Percentiles rank a stretch among this genome's conserved stretches.
Conservation (phyloP, 1,140 invertebrate species). For the Thaumatotibia leucotreta region DNA sequence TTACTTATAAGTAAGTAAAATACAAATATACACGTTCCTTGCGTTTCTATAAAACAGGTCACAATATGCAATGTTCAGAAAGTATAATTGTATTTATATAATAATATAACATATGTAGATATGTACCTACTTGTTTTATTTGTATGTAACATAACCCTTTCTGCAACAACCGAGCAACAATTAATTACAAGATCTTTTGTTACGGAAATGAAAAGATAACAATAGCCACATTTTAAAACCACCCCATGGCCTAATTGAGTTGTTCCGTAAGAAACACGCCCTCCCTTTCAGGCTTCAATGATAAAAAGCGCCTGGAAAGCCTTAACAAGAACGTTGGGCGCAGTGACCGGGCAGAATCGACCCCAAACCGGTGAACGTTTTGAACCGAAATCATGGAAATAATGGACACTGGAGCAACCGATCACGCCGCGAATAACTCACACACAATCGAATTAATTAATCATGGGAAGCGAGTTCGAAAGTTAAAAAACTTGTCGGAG, state of each 20-base stretch:
- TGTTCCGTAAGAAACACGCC: constrained; percentile 33
- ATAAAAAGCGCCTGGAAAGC: constrained; percentile 40
- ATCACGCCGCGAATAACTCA: constrained; percentile 55
- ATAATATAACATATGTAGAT: too few relatives aligned
- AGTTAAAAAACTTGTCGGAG: constrained; percentile 72
- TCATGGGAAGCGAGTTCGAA: constrained; percentile 59
- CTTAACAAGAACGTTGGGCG: constrained; percentile 54
- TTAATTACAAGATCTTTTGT: not conserved
- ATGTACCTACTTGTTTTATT: too few relatives aligned
- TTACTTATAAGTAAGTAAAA: too few relatives aligned
- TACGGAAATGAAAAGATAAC: constrained; percentile 1
- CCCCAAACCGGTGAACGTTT: constrained; percentile 37
- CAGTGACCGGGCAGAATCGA: constrained; percentile 57
- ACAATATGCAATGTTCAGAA: too few relatives aligned
- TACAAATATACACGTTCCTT: too few relatives aligned
- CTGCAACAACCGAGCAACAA: not conserved
- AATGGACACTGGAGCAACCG: constrained; percentile 52
- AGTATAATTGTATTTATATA: too few relatives aligned
- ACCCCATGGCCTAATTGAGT: constrained; percentile 39
- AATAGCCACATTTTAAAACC: not conserved
- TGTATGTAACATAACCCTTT: too few relatives aligned
- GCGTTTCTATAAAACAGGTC: too few relatives aligned
- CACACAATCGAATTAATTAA: constrained; percentile 74
- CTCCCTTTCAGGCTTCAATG: constrained; percentile 40
- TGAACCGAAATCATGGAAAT: constrained; percentile 56